These are phyloP conservation scores for Hirudinaria manillensis DNA, from an alignment of 2,888 invertebrate species.

Conservation along the genomic window DNA sequence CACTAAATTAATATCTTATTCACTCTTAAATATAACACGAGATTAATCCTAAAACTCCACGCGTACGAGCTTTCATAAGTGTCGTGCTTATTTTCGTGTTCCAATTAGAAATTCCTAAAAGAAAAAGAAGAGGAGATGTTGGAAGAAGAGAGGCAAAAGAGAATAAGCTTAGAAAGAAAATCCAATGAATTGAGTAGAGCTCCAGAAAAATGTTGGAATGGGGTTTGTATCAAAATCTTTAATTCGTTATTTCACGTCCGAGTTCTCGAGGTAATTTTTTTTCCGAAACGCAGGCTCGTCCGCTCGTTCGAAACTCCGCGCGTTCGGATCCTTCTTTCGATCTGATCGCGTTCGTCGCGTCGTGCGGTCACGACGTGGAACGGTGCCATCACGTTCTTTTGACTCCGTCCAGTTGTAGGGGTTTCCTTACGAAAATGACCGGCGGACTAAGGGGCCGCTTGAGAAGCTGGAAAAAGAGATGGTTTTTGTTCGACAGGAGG, in stretches of 20 bases:
- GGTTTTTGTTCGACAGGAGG: constrained; percentile 91
- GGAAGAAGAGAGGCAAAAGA: constrained; percentile 1
- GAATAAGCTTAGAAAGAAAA: not conserved
- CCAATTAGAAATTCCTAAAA: not conserved
- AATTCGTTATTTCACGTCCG: too few relatives aligned
- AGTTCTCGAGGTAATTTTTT: too few relatives aligned
- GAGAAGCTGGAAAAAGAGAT: constrained; percentile 81
- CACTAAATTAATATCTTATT: too few relatives aligned
- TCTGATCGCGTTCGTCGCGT: constrained; percentile 80
- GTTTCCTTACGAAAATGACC: constrained; percentile 78
- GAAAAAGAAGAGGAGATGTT: constrained; percentile 1
- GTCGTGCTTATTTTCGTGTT: too few relatives aligned
- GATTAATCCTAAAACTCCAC: too few relatives aligned
- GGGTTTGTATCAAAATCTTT: too few relatives aligned
- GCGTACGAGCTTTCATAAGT: too few relatives aligned
- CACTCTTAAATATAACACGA: too few relatives aligned
- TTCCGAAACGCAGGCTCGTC: too few relatives aligned
- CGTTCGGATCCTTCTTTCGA: constrained; percentile 71
- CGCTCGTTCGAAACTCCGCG: too few relatives aligned
- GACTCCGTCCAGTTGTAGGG: constrained; percentile 75
- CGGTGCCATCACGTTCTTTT: constrained; percentile 75
- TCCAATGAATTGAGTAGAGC: too few relatives aligned
- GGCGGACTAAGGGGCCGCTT: constrained; percentile 58
- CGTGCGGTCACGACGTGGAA: constrained; percentile 82
- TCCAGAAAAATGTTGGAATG: too few relatives aligned